These are phyloP conservation scores for Drosophila santomea DNA, from an alignment of 1,140 invertebrate genomes.

Conservation along the genomic window DNA sequence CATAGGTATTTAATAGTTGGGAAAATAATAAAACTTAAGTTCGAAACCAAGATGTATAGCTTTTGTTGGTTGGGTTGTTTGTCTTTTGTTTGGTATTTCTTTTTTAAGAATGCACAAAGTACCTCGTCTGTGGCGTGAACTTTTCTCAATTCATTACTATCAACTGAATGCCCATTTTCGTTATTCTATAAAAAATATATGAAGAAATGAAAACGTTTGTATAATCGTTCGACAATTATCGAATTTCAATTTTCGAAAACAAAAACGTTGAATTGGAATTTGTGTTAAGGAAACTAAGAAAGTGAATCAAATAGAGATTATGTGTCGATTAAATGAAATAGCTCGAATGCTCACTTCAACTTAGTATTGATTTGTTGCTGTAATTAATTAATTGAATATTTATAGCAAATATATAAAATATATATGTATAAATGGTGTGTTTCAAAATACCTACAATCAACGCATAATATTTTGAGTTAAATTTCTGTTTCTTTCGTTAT, in stretches of 20 bases:
- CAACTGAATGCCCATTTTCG: conserved; percentile 85
- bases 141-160: conserved; percentile 85
- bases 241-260: conserved; percentile 40
- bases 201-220: conserved; percentile 75
- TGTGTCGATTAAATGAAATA: conserved; percentile 16
- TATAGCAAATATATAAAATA: conserved; percentile 54
- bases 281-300: conserved; percentile 21
- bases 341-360: conserved; percentile 54
- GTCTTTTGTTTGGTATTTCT: conserved; percentile 49
- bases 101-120: conserved; percentile 84
- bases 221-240: conserved; percentile 56
- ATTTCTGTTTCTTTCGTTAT: conserved; percentile 1
- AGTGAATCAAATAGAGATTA: not conserved
- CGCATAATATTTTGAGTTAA: conserved; percentile 55
- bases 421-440: conserved; percentile 49
- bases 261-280: conserved; percentile 36
- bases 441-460: conserved; percentile 73
- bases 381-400: conserved; percentile 68
- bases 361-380: conserved; percentile 61
- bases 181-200: conserved; percentile 84
- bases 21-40: conserved; percentile 68
- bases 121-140: conserved; percentile 85
- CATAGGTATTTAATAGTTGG: conserved; percentile 57
- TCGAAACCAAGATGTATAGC: conserved; percentile 55
- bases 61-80: conserved; percentile 56